These are phyloP conservation scores for Philopedon plagiatum DNA, from an alignment of 2,888 invertebrate genomes.

Conservation along the genomic window DNA sequence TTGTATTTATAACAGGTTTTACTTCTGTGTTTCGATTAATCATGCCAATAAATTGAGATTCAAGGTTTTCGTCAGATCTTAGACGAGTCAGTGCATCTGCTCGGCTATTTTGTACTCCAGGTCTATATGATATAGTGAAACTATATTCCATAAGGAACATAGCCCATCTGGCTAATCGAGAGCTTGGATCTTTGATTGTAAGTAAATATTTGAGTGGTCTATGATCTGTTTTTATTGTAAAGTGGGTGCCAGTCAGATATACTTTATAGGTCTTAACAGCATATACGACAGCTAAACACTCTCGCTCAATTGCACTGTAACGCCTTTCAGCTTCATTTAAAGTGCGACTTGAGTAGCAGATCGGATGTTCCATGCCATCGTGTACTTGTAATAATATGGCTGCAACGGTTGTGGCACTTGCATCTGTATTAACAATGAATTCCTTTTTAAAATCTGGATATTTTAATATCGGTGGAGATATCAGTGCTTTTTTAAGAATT, in stretches of 20 bases:
- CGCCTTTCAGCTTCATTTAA: no score
- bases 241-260: no score
- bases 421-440: no score
- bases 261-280: constrained; percentile 32
- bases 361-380: constrained; percentile 13
- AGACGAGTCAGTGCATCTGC: constrained; percentile 20
- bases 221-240: no score
- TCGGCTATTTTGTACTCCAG: constrained; percentile 29
- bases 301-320: no score
- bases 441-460: no score
- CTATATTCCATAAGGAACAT: no score
- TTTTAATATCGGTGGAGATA: no score
- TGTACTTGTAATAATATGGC: constrained; percentile 7
- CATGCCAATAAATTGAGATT: not conserved
- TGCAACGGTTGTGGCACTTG: constrained; percentile 9
- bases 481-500: no score
- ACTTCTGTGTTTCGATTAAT: not conserved
- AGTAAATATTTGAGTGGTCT: no score
- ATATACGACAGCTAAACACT: constrained; percentile 21
- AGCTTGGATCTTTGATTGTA: constrained; percentile 28
- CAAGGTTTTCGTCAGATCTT: constrained; percentile 31
- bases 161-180: no score
- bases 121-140: constrained; percentile 19
- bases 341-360: no score
- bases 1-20: constrained; percentile 3